Conservation (phyloP, 2,888 invertebrate species). For the Nasonia oneida region DNA sequence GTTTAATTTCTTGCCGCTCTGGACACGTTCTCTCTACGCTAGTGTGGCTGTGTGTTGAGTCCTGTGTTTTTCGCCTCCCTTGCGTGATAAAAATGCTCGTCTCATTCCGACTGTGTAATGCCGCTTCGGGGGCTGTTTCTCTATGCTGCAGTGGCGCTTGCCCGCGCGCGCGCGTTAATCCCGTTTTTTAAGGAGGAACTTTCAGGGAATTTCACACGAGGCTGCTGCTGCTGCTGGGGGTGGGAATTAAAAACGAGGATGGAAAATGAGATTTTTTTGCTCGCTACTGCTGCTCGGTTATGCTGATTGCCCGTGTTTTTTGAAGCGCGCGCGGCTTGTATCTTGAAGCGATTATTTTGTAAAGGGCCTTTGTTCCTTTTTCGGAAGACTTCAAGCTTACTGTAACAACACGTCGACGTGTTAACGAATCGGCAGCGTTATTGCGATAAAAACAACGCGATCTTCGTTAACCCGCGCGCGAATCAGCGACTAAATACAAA, state of each 20-base stretch:
- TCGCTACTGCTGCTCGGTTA: neutral
- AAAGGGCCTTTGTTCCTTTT: too few species aligned
- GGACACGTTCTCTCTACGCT: neutral
- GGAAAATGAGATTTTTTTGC: neutral
- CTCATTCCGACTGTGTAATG: constrained; percentile 8
- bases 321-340: neutral
- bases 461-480: too few species aligned
- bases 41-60: too few species aligned
- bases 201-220: constrained; percentile 25
- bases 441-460: too few species aligned
- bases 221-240: neutral
- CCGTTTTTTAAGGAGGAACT: constrained; percentile 14
- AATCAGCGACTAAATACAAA: neutral
- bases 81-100: constrained; percentile 14
- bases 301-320: neutral
- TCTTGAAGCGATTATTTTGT: too few species aligned
- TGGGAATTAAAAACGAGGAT: neutral
- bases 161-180: constrained; percentile 13
- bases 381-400: too few species aligned
- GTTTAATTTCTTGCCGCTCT: constrained; percentile 58
- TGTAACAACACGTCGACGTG: too few species aligned
- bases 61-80: constrained; percentile 23
- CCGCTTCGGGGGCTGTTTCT: neutral
- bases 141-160: neutral
- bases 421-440: too few species aligned